These are phyloP conservation scores for Ariopsis seemanni DNA, from an alignment of 2,113 vertebrate species.

Conservation along the genomic window DNA sequence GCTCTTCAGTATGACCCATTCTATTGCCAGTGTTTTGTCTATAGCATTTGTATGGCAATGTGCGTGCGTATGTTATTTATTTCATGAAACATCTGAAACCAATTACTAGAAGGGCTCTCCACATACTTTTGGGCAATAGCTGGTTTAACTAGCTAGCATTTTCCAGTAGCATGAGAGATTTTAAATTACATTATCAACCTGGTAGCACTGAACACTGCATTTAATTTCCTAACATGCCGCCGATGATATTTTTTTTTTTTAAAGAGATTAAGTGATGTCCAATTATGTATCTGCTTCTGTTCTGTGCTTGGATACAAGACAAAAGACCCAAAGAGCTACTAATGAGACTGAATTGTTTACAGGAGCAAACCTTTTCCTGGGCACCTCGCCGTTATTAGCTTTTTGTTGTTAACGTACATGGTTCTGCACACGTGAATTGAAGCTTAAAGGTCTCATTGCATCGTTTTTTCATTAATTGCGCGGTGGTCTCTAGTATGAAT, in stretches of 20 bases:
- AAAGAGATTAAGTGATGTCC: not conserved
- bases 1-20: not conserved
- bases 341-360: not conserved
- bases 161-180: not conserved
- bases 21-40: not conserved
- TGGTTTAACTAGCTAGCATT: not conserved
- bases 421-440: not conserved
- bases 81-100: not conserved
- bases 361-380: not conserved
- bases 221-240: not conserved
- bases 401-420: not conserved
- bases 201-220: not conserved
- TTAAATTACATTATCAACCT: not conserved
- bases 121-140: not conserved
- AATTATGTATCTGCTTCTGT: not conserved
- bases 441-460: not conserved
- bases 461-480: too few species aligned
- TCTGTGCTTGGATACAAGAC: not conserved
- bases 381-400: not conserved
- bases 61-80: too few species aligned
- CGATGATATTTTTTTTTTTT: not conserved
- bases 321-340: not conserved
- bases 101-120: not conserved
- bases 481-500: too few species aligned
- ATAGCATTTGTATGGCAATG: not conserved